Evolutionary conservation across 2,113 vertebrate species (phyloP), one percentile per base, ranked within the genome.

Genomic region (Zapornia atra): DNA sequence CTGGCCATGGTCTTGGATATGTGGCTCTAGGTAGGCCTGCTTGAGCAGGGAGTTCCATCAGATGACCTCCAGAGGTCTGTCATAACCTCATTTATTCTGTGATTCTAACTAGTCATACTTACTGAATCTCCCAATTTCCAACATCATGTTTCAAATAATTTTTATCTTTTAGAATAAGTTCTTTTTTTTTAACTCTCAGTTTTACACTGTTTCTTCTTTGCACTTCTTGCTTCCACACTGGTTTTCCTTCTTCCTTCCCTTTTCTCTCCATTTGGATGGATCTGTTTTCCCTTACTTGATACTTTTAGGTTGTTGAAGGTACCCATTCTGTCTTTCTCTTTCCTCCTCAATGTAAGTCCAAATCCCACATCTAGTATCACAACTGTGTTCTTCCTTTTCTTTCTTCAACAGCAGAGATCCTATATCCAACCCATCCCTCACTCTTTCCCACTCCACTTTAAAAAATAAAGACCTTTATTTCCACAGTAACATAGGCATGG

Each of bases 101-200:
- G n/a, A 15, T 81, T 81, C 48, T 59, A 33, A 57, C 17, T 48
- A 34, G 22, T 10, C 53, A 66, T 53, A 36, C 5, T 75, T 66
- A 80, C 16, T 86, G 31, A 48, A 2, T 70, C 26, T 82, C 76
- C 25, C 10, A 46, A 5, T 46, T 68, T 91, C 29, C 66, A 38
- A 48, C 12, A 46, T 50, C 21, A 14, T 78, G 16, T 70, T 79
- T 91, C 33, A 70, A 83, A 29, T n/a, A 1, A 75, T 22, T 22
- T 4, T 10, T 3, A 59, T 19, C 38, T 79, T 66, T 57, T n/a
- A 48, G 46, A 54, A 57, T 36, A 60, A 73, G 1, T 26, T 60
- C 0, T 17, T 11, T 36, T 28, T 51, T n/a, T 15, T 21, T 5
- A 5, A 3, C 24, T n/a, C 26, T 36, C 10, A 31, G 6, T 76